Evolutionary conservation across 2,888 invertebrate species (phyloP).

Genomic region (Ceratothoa steindachneri): DNA sequence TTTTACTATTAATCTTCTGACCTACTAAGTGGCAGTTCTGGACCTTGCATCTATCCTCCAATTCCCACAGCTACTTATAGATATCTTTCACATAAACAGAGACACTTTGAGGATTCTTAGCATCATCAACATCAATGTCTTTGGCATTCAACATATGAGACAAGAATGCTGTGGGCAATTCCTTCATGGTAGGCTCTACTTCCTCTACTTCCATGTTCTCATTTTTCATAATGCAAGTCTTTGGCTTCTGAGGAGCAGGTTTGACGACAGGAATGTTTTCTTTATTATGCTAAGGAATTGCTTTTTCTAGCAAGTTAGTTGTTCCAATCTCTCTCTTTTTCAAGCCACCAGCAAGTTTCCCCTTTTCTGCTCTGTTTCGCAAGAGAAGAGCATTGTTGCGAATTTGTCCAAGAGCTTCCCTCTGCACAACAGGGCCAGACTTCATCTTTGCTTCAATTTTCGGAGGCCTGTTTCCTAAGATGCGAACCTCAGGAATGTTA

Average conservation of each 20-base stretch:
- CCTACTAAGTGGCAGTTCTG: conserved; percentile 63
- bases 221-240: background rate
- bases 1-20: conserved; percentile 69
- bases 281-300: background rate
- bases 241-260: background rate
- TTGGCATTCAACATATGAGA: conserved; percentile 49
- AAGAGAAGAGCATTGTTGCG: conserved; percentile 22
- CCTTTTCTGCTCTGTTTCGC: background rate
- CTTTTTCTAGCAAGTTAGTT: background rate
- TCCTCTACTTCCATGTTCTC: conserved; percentile 17
- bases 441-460: conserved; percentile 33
- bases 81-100: conserved; percentile 85
- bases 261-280: background rate
- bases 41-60: conserved; percentile 62
- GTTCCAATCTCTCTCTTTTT: conserved; percentile 10
- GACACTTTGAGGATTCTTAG: conserved; percentile 71
- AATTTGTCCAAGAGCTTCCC: conserved; percentile 40
- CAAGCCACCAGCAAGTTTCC: background rate
- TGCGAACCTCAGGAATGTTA: too few relatives aligned
- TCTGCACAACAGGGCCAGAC: conserved; percentile 24
- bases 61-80: conserved; percentile 70
- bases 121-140: conserved; percentile 71
- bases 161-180: conserved; percentile 36
- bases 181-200: conserved; percentile 24
- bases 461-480: conserved; percentile 18